These are phyloP conservation scores for Sebastes steindachneri DNA, from an alignment of 2,797 vertebrate species.

Conservation along the genomic window DNA sequence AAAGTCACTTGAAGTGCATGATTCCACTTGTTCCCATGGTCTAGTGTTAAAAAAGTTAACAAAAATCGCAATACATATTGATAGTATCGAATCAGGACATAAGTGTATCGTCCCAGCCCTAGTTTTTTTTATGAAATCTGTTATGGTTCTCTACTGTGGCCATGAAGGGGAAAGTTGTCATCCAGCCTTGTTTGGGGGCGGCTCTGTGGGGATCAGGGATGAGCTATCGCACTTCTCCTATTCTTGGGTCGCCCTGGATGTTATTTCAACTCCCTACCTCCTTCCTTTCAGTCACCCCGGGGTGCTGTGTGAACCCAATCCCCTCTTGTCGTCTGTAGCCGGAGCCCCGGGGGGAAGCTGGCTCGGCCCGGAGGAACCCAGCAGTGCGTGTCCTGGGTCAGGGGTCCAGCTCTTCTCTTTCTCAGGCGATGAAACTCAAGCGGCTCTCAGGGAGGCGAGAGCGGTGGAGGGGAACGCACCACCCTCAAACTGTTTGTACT, in stretches of 20 bases:
- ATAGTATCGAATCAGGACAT: too few relatives aligned
- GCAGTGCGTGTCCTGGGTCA: constrained; percentile 71
- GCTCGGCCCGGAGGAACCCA: constrained; percentile 58
- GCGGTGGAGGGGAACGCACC: constrained; percentile 47
- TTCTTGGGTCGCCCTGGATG: constrained; percentile 70
- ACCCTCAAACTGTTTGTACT: constrained; percentile 46
- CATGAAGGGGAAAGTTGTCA: constrained; percentile 11
- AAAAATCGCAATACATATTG: too few relatives aligned
- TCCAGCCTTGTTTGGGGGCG: constrained; percentile 31
- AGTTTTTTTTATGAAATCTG: constrained; percentile 4
- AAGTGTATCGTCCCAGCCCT: too few relatives aligned
- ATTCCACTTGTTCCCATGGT: too few relatives aligned
- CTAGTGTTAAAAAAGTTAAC: too few relatives aligned
- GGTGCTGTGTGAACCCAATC: constrained; percentile 72
- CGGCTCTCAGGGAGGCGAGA: constrained; percentile 48
- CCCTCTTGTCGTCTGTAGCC: constrained; percentile 33
- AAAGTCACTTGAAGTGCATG: too few relatives aligned
- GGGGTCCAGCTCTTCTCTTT: constrained; percentile 66
- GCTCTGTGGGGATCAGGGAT: constrained; percentile 50
- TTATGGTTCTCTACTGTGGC: constrained; percentile 9
- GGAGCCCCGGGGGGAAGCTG: constrained; percentile 29
- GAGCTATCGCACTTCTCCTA: constrained; percentile 65
- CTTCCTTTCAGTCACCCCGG: constrained; percentile 56
- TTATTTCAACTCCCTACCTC: constrained; percentile 73
- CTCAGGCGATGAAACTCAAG: constrained; percentile 69